Base-by-base conservation (phyloP, 2,113 vertebrate genomes). In the Pollimyrus isidori region DNA sequence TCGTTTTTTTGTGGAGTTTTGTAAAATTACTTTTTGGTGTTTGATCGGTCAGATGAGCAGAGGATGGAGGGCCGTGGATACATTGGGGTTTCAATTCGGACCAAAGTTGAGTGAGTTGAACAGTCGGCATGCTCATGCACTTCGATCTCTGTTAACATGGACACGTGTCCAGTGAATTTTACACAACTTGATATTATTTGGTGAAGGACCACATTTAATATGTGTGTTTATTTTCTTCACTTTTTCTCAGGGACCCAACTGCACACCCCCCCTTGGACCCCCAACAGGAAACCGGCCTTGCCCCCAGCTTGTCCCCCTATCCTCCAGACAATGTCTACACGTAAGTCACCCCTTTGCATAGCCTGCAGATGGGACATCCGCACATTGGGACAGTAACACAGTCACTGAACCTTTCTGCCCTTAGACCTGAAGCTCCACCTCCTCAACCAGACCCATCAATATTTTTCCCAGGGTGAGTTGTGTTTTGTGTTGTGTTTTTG, bases 91-190 rank as follows among this genome's bases (percentile, higher is more conserved):
- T 87, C 91, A 53, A 93, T 95, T 26, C 93, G 91, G 0, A 94
- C 94, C 45, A 94, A 90, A 93, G 93, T 95, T 0, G 94, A 19
- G 94, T 95, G 93, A 94, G 94, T 49, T 89, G 56, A 21, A 46
- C 9, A 46, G 23, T 7, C 13, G 45, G 0, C 23, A 45, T 10
- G 6, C 45, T 21, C 7, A n/a, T 13, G n/a, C 19, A 83, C 23
- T 10, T 11, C 3, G 49, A 39, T 30, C n/a, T 11, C 42, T n/a
- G 10, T 86, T 46, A 50, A 30, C 85, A 53, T 5, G n/a, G 9
- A 84, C 19, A 3, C n/a, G n/a, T 19, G 85, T 87, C 30, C 10
- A 15, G 3, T 52, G 85, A 53, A 10, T 53, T 39, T 17, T n/a
- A 26, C 23, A 26, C 46, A 49, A 10, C 19, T n/a, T 13, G 26